phyloP scores from a whole-genome alignment of 2,888 invertebrate species.

The Azorinus chamasolen region DNA sequence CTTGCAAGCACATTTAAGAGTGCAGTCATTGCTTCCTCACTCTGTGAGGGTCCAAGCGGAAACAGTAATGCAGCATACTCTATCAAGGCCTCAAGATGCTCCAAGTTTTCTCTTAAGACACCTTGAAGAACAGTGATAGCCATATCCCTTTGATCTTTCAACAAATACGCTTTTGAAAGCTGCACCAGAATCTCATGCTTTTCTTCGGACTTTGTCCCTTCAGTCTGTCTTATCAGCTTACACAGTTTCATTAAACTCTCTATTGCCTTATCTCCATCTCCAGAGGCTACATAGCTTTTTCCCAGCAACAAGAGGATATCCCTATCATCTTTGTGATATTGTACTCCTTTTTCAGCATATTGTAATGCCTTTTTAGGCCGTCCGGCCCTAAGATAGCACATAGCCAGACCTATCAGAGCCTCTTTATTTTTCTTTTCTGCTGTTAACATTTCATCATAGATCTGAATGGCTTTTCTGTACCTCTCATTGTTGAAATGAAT shows the following conservation, averaged over 20 bases:
- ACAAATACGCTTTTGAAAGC: constrained; percentile 64
- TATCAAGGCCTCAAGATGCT: constrained; percentile 61
- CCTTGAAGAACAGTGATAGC: constrained; percentile 67
- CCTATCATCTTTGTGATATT: constrained; percentile 26
- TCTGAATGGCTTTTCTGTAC: constrained; percentile 56
- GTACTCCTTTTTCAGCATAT: constrained; percentile 36
- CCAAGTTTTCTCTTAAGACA: constrained; percentile 62
- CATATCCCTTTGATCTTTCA: constrained; percentile 67
- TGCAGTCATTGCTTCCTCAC: constrained; percentile 63
- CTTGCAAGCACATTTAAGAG: constrained; percentile 58
- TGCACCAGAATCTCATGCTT: constrained; percentile 65
- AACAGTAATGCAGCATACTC: constrained; percentile 65
- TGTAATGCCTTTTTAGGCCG: constrained; percentile 48
- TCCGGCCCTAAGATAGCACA: constrained; percentile 56
- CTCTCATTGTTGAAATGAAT: constrained; percentile 50
- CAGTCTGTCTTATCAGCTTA: constrained; percentile 49
- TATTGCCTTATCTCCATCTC: constrained; percentile 56
- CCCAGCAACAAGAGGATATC: constrained; percentile 36
- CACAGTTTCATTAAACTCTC: constrained; percentile 54
- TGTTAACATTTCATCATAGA: constrained; percentile 58
- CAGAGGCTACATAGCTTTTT: constrained; percentile 46
- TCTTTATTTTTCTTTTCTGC: constrained; percentile 24
- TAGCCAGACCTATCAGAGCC: constrained; percentile 52
- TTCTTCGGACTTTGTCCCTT: constrained; percentile 38
- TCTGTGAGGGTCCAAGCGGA: constrained; percentile 52